phyloP scores from a whole-genome alignment of 2,797 vertebrate species.

The Spondyliosoma cantharus region DNA sequence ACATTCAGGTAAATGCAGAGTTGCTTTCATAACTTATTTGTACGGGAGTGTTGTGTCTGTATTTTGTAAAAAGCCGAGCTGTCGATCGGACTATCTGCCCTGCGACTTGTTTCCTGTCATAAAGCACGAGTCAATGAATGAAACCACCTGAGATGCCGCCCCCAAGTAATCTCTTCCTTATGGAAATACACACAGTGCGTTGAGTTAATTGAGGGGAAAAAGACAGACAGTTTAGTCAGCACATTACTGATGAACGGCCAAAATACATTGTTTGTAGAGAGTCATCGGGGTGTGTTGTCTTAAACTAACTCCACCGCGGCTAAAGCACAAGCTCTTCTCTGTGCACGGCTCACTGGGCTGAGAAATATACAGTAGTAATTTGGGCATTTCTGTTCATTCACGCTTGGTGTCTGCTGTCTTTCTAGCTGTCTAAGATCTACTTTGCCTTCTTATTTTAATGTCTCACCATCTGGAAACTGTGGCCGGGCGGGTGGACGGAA shows the following conservation, averaged over 20 bases:
- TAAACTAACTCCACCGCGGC: slow-evolving; percentile 24
- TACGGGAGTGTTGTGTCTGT: slow-evolving; percentile 47
- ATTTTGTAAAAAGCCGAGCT: slow-evolving; percentile 51
- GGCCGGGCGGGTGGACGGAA: slow-evolving; percentile 28
- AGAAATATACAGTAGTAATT: slow-evolving; percentile 52
- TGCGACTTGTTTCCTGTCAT: slow-evolving; percentile 62
- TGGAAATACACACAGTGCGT: slow-evolving; percentile 52
- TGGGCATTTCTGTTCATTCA: slow-evolving; percentile 57
- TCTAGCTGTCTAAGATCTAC: slow-evolving; percentile 40
- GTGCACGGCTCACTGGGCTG: slow-evolving; percentile 27
- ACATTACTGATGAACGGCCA: slow-evolving; percentile 70
- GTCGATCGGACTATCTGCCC: slow-evolving; percentile 36
- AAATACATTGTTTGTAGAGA: slow-evolving; percentile 56
- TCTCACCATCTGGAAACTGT: slow-evolving; percentile 53
- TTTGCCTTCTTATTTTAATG: slow-evolving; percentile 47
- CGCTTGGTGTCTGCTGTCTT: slow-evolving; percentile 36
- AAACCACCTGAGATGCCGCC: slow-evolving; percentile 64
- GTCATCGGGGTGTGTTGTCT: slow-evolving; percentile 48
- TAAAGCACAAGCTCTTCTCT: slow-evolving; percentile 25
- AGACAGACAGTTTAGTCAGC: slow-evolving; percentile 68
- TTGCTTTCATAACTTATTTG: slow-evolving; percentile 29
- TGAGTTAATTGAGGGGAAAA: slow-evolving; percentile 71
- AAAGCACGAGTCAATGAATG: slow-evolving; percentile 54
- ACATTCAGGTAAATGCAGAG: slow-evolving; percentile 42
- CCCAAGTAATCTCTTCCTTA: slow-evolving; percentile 54